Base-by-base conservation (phyloP, 2,888 invertebrate genomes). In the Acleris emargana region DNA sequence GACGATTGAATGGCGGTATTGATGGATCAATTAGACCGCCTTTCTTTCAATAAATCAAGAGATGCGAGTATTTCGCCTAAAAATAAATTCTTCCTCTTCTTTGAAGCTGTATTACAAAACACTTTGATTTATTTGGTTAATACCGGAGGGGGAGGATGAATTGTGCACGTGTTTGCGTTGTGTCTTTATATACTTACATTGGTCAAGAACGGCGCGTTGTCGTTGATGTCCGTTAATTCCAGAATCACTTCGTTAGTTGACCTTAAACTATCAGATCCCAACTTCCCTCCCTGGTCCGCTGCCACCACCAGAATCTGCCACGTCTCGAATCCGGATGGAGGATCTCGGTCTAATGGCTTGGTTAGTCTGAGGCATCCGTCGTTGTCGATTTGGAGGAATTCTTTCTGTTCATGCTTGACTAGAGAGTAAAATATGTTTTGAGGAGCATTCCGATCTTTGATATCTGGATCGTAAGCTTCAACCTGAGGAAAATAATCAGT, bases 201-300 rank as follows among this genome's bases (percentile, higher is more conserved):
- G 50, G 96, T 96, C 68, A 97, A 93, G 81, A 95, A 96, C 0
- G 99, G 99, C 0, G 97, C 96, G 83, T 99, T 99, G 83, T 99
- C 99, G 83, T 99, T 99, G 77, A 98, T 96, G 79, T 99, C 99
- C 5, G 94, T 93, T 28, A 96, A 82, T 69, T 93, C 93, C 68
- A 96, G 92, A 52, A 93, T 96, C 25, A 97, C 96, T 75, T 95
- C 95, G 0, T 95, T 94, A 2, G 94, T 94, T 0, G 94, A 93
- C 67, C 94, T 93, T 60, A 94, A 81, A 22, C 95, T 95, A 17
- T 94, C 94, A 0, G 94, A 93, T 0, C 91, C 92, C 13, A 94
- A 90, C 3, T 93, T 93, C 16, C 91, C 92, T 6, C 95, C 95
- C 74, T 96, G 94, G 82, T 98, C 98, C 51, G 95, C 94, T 0